Conservation (phyloP, 2,797 vertebrate genomes). For the Coreius guichenoti region DNA sequence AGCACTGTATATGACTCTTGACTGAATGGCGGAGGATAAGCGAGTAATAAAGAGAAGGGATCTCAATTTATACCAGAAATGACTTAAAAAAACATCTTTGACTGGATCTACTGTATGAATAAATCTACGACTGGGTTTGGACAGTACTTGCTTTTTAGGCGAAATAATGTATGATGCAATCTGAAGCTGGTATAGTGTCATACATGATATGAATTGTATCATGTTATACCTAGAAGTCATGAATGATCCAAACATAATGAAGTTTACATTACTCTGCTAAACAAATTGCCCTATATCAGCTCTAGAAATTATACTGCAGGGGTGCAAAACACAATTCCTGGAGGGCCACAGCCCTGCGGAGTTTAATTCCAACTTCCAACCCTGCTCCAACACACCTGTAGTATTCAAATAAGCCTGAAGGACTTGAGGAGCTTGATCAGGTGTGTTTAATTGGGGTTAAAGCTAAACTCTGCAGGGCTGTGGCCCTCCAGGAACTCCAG, state of each 20-base stretch:
- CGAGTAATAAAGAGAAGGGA: not conserved
- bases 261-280: not conserved
- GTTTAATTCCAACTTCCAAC: not conserved
- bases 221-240: not conserved
- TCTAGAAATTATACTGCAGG: not conserved
- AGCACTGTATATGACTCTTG: not conserved
- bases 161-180: too few relatives aligned
- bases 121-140: not conserved
- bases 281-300: not conserved
- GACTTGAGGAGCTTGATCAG: too few relatives aligned
- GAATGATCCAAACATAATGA: not conserved
- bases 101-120: too few relatives aligned
- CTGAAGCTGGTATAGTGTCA: not conserved
- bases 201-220: not conserved
- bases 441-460: too few relatives aligned
- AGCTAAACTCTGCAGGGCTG: too few relatives aligned
- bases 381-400: not conserved
- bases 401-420: not conserved
- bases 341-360: not conserved
- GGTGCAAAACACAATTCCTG: not conserved
- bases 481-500: too few relatives aligned
- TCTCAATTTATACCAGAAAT: not conserved
- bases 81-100: not conserved
- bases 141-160: too few relatives aligned
- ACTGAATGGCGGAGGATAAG: not conserved